Evolutionary conservation across 2,888 invertebrate genomes (phyloP).

Genomic region (Eupsilia transversa): DNA sequence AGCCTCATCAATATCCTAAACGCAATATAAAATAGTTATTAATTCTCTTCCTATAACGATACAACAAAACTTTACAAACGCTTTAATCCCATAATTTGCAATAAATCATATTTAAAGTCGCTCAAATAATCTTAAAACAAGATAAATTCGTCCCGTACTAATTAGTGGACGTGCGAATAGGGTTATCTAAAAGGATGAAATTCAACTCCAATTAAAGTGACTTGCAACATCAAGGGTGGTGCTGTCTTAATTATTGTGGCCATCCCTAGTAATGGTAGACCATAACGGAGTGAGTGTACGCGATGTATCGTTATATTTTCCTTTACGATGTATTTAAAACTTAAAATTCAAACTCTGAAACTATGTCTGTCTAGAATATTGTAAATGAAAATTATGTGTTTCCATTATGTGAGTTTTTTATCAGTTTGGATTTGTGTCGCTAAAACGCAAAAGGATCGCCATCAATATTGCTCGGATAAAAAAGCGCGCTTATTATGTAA

Average conservation of each 20-base stretch:
- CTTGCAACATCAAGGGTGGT: conserved; percentile 50
- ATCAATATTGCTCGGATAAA: background rate
- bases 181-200: conserved; percentile 65
- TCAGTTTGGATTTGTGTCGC: background rate
- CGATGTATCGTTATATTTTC: conserved; percentile 28
- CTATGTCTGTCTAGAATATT: conserved; percentile 5
- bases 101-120: conserved; percentile 64
- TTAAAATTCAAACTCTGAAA: conserved; percentile 19
- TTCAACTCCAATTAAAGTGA: conserved; percentile 66
- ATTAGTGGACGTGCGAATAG: conserved; percentile 59
- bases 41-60: conserved; percentile 3
- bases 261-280: conserved; percentile 46
- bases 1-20: too few species aligned
- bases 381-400: background rate
- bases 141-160: conserved; percentile 64
- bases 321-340: conserved; percentile 53
- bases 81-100: conserved; percentile 41
- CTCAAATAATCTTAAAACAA: conserved; percentile 64
- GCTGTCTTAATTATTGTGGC: conserved; percentile 56
- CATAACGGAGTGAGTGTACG: conserved; percentile 9
- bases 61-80: conserved; percentile 31
- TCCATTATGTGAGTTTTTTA: background rate
- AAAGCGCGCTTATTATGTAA: background rate
- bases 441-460: background rate
- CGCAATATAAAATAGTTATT: too few species aligned